A percentile compares a stretch with the other conserved stretches of the same genome.
These are phyloP conservation scores for Rhorus exstirpatorius DNA, from an alignment of 2,888 invertebrate genomes.

Conservation along the genomic window DNA sequence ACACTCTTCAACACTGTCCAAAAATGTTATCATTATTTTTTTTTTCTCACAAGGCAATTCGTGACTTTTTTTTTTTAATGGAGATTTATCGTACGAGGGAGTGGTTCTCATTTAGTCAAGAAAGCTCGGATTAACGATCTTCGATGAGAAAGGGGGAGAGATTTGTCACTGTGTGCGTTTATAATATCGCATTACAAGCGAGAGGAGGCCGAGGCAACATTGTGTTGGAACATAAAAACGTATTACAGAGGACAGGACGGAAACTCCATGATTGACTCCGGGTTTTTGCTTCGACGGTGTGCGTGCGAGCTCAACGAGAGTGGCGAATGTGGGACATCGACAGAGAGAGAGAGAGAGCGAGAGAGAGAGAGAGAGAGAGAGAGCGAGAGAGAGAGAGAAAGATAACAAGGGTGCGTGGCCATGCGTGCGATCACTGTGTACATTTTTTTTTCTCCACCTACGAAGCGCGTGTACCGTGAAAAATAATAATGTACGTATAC, in stretches of 20 bases:
- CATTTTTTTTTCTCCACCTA: background rate
- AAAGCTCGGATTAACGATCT: slow-evolving; percentile 52
- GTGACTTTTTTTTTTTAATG: slow-evolving; percentile 9
- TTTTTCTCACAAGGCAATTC: no score
- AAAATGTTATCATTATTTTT: no score
- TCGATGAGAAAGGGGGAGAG: background rate
- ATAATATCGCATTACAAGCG: slow-evolving; percentile 27
- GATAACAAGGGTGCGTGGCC: slow-evolving; percentile 63
- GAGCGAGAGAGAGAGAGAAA: no score
- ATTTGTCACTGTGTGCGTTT: slow-evolving; percentile 7
- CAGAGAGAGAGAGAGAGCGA: no score
- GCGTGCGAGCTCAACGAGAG: slow-evolving; percentile 28
- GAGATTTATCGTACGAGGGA: slow-evolving; percentile 19
- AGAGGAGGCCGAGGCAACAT: background rate
- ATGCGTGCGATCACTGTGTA: slow-evolving; percentile 48
- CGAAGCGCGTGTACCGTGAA: slow-evolving; percentile 29
- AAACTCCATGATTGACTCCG: slow-evolving; percentile 66
- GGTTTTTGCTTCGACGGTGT: slow-evolving; percentile 30
- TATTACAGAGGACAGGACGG: slow-evolving; percentile 58
- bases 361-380: no score
- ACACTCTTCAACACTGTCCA: no score
- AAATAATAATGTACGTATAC: slow-evolving; percentile 35
- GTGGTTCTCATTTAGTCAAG: slow-evolving; percentile 47
- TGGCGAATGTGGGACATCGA: slow-evolving; percentile 61
- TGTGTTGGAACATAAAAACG: slow-evolving; percentile 1